These are phyloP conservation scores for Dinocampus coccinellae DNA, from an alignment of 2,888 invertebrate species.

Conservation along the genomic window DNA sequence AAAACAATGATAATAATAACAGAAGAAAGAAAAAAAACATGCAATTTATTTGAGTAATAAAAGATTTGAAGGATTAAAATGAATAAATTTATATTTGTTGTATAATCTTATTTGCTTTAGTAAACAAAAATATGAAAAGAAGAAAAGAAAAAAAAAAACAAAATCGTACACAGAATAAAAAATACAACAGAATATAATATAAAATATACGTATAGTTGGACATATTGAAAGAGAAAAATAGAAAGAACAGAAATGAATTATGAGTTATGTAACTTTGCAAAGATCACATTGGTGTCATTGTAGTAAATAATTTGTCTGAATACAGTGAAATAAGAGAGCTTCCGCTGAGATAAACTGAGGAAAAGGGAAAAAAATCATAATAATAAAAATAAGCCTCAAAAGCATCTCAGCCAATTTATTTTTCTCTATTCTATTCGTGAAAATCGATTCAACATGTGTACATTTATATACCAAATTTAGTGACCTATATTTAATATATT, in stretches of 20 bases:
- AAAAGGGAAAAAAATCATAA: conserved; percentile 4
- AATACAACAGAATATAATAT: conserved; percentile 21
- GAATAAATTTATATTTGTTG: background rate
- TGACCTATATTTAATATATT: background rate
- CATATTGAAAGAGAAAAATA: conserved; percentile 13
- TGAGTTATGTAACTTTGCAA: conserved; percentile 25
- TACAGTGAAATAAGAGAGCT: conserved; percentile 37
- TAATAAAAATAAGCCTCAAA: background rate
- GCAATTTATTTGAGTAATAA: too few species aligned
- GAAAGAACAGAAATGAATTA: conserved; percentile 12
- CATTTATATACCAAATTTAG: background rate
- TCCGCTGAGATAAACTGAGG: conserved; percentile 35
- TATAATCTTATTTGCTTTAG: background rate
- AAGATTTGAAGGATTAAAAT: too few species aligned
- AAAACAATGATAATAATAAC: too few species aligned
- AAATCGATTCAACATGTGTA: background rate
- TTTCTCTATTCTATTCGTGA: background rate
- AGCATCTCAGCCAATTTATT: conserved; percentile 28
- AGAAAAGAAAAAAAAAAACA: background rate
- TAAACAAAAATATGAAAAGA: too few species aligned
- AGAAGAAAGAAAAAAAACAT: too few species aligned
- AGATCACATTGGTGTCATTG: conserved; percentile 41
- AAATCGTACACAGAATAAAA: background rate
- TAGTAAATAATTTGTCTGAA: conserved; percentile 38
- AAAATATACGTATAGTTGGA: conserved; percentile 16